Conservation (phyloP, 1,140 invertebrate genomes). For the Bilobella aurantiaca region DNA sequence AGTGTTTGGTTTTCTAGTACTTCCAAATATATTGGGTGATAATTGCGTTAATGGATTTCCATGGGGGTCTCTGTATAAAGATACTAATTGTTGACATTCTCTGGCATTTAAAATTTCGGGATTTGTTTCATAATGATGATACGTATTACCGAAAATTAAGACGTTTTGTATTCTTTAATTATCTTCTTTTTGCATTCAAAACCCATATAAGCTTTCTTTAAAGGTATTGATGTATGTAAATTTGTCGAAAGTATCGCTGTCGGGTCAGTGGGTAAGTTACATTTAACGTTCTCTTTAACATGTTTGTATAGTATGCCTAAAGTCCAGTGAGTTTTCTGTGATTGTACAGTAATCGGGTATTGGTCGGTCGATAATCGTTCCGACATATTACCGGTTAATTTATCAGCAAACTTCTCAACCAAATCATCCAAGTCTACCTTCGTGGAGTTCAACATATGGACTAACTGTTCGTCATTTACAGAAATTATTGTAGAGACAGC, state of each 20-base stretch:
- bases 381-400: too few relatives aligned
- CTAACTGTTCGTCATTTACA: too few relatives aligned
- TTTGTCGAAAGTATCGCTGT: background rate
- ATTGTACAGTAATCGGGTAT: background rate
- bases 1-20: background rate
- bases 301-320: background rate
- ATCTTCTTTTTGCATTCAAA: background rate
- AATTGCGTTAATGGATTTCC: background rate
- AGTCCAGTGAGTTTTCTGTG: background rate
- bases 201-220: background rate
- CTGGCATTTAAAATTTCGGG: background rate
- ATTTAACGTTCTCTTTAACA: background rate
- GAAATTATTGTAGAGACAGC: too few relatives aligned
- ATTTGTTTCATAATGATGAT: background rate
- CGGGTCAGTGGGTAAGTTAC: background rate
- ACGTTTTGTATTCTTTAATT: background rate
- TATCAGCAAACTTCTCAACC: background rate
- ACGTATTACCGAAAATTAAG: background rate
- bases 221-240: background rate
- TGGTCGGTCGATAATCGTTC: background rate
- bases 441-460: background rate
- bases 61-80: background rate
- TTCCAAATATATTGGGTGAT: background rate
- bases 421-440: background rate
- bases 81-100: background rate